phyloP scores from a whole-genome alignment of 1,140 invertebrate genomes.

The Pogonomyrmex californicus region DNA sequence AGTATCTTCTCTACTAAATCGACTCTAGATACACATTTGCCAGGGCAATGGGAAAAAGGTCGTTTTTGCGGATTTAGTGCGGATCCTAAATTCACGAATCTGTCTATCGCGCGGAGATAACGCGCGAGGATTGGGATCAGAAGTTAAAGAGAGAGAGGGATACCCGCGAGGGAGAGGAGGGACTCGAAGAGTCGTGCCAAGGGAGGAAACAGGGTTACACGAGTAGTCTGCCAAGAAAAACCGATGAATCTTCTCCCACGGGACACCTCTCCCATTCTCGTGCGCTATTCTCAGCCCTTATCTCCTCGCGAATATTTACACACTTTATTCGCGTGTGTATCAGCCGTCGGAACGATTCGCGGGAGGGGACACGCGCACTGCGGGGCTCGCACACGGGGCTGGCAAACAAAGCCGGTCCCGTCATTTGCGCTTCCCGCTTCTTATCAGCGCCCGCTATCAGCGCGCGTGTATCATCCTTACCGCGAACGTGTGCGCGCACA shows the following conservation, averaged over 20 bases:
- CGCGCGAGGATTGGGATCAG: no score
- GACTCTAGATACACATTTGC: not conserved
- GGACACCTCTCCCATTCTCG: not conserved
- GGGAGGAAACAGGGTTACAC: not conserved
- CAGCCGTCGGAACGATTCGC: not conserved
- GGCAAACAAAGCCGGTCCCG: constrained; percentile 22
- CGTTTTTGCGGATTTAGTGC: not conserved
- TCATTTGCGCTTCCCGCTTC: not conserved
- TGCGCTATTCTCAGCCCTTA: constrained; percentile 8
- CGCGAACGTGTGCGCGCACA: not conserved
- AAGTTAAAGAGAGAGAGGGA: not conserved
- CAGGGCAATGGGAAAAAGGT: not conserved
- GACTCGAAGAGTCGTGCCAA: not conserved
- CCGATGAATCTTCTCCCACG: not conserved
- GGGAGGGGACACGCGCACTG: not conserved
- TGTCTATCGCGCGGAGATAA: not conserved
- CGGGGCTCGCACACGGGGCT: not conserved
- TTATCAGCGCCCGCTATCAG: constrained; percentile 42
- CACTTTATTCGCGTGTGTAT: constrained; percentile 34
- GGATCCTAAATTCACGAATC: not conserved
- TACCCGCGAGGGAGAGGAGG: not conserved
- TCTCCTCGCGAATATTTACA: constrained; percentile 63
- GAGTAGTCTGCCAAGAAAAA: not conserved
- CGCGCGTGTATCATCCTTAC: constrained; percentile 29
- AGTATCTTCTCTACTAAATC: not conserved